Evolutionary conservation across 2,113 vertebrate genomes (phyloP), one percentile per base, ranked within the genome.

Genomic region (Fregata magnificens): DNA sequence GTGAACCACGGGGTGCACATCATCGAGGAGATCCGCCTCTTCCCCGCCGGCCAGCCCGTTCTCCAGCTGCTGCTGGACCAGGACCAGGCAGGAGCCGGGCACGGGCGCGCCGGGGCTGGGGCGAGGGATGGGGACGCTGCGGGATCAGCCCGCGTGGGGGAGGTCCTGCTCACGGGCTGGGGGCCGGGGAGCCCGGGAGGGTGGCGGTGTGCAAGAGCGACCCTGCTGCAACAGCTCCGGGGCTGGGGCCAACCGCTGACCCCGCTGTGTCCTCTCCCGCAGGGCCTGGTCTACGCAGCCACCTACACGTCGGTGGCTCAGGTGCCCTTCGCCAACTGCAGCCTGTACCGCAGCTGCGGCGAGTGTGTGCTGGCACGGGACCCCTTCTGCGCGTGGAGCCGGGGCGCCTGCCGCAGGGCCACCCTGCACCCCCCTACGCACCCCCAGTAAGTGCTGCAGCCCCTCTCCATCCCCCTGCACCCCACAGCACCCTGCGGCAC

Each of bases 361-460:
- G 99, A 99, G 78, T 99, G 99, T 22, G 88, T 99, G 90, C 98
- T 99, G 40, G 98, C 99, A 11, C 98, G 99, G 86, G 99, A 99
- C 94, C 99, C 99, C 16, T 99, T 99, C 98, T 99, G 99, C 0
- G 99, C 98, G 20, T 99, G 99, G 99, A 98, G 93, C 14, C 96
- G 96, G 63, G 98, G 93, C 7, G 95, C 96, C 83, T 99, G 99
- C 92, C 96, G 42, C n/a, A 98, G 95, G 55, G 9, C 97, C 80
- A 11, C 69, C 66, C 83, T 44, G 4, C 86, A 92, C 85, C 56
- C 26, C 24, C 89, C 15, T 0, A 17, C n/a, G 2, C 94, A 62
- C 38, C 24, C 92, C 42, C 95, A 92, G 98, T 98, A 81, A 98
- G 98, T 88, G 62, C 49, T 22, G 80, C 70, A 11, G 42, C 59